Base-by-base conservation (phyloP, 1,140 invertebrate species). In the Leptoteleia sp. region DNA sequence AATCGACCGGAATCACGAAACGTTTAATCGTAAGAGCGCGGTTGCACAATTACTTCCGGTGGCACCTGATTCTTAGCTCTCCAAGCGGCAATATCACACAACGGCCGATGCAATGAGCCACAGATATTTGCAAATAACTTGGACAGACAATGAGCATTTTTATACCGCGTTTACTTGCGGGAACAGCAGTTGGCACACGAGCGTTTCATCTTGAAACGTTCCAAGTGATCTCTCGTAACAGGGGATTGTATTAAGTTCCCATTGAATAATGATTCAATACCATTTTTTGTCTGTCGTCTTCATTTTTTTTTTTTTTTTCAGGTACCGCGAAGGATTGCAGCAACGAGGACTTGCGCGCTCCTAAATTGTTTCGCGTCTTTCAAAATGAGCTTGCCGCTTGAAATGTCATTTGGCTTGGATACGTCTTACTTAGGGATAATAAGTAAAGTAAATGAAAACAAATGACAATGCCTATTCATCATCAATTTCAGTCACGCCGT, bases 1-100 rank as follows among this genome's bases (percentile, higher is more conserved):
- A 52, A 70, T 71, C 59, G 59, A 59, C 65, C 50, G 59, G 73
- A 77, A 77, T 77, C 73, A 65, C 65, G 73, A 77, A 70, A 65
- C 73, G 57, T 57, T 77, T 65, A 50, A 70, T 55, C 38, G 73
- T 17, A 35, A 40, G 45, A 70, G 48, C 16, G 22, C 38, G 12
- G 37, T 77, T 77, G 33, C 75, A 42, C 65, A 71, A 77, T 52
- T 19, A 11, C 43, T 71, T 71, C 75, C 75, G 72, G 1, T 45
- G 73, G 11, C 50, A 47, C 35, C 29, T 59, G 59, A 77, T 48
- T 77, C 47, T 52, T 35, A 37, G 62, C 48, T 68, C 57, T 64
- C 48, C 19, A 40, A 7, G 50, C 57, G 65, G 43, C 59, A 25
- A 35, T 70, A 76, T 68, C 73, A 43, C 48, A 70, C 64, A 42